Evolutionary conservation across 2,113 vertebrate species (phyloP), one percentile per base, ranked within the genome.

Genomic region (Pteronura brasiliensis): DNA sequence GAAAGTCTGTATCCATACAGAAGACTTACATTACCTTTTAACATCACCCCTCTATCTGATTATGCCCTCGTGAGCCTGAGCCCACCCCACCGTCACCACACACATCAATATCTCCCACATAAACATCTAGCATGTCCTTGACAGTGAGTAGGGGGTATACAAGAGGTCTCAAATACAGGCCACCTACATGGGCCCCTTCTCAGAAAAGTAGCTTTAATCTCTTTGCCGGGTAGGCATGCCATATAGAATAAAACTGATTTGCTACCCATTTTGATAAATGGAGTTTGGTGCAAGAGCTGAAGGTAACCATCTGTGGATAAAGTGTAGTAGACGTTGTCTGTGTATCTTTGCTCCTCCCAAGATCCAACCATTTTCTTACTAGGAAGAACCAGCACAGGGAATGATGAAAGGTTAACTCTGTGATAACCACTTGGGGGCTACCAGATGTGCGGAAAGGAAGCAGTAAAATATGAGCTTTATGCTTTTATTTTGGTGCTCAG

Each of bases 11-110:
- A 69, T 39, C 27, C 5, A 6, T 82, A 82, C 17, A 88, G 12
- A 59, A 74, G 76, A 61, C 52, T 25, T 29, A n/a, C 34, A 11
- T 5, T 55, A 72, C 49, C 55, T 55, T 65, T 76, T 76, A 76
- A 47, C 27, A 57, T 59, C 27, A 0, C 3, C 13, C 3, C 15
- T 65, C 17, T 9, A n/a, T 36, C 11, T 34, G 76, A 82, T 42
- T 23, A 27, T 0, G 23, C 11, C 10, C 15, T 39, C 4, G 0
- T 31, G 47, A 0, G 34, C 4, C 10, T 3, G 47, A n/a, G 2
- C 17, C 61, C 29, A 61, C 42, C 59, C 15, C 1, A 9, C 39
- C 3, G 1, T 14, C 15, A 44, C 23, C 21, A n/a, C 23, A 10
- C 4, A 11, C 17, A 36, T 74, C 42, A 29, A 44, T 42, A 44